Conservation (phyloP, 2,888 invertebrate species). For the Tipula confusa region DNA sequence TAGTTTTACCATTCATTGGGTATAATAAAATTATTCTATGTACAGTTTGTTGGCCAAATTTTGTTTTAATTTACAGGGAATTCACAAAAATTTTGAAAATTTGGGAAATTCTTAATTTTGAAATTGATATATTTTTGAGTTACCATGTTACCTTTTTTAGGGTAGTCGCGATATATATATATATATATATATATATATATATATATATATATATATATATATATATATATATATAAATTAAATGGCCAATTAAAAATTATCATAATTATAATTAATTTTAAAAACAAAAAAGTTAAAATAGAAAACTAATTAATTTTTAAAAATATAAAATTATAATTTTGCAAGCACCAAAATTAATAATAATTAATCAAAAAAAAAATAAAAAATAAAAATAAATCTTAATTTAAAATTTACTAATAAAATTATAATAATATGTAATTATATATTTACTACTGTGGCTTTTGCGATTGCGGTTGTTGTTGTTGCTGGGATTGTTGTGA, state of each 20-base stretch:
- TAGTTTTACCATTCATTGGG: too few relatives aligned
- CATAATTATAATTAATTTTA: slow-evolving; percentile 6
- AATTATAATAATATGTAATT: too few relatives aligned
- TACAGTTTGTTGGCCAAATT: too few relatives aligned
- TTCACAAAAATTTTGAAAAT: too few relatives aligned
- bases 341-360: background rate
- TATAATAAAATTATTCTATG: too few relatives aligned
- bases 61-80: too few relatives aligned
- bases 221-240: background rate
- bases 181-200: background rate
- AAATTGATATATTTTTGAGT: too few relatives aligned
- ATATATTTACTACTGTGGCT: background rate
- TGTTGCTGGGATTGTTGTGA: background rate
- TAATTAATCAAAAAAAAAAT: too few relatives aligned
- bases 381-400: background rate
- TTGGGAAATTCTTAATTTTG: too few relatives aligned
- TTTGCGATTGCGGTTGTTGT: background rate
- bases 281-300: background rate
- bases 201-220: background rate
- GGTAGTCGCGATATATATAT: too few relatives aligned
- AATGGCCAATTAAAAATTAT: background rate
- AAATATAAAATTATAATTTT: slow-evolving; percentile 6
- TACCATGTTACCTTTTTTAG: too few relatives aligned
- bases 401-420: background rate
- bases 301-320: background rate